phyloP scores from a whole-genome alignment of 2,113 vertebrate species.

The Epinephelus cyanopodus region DNA sequence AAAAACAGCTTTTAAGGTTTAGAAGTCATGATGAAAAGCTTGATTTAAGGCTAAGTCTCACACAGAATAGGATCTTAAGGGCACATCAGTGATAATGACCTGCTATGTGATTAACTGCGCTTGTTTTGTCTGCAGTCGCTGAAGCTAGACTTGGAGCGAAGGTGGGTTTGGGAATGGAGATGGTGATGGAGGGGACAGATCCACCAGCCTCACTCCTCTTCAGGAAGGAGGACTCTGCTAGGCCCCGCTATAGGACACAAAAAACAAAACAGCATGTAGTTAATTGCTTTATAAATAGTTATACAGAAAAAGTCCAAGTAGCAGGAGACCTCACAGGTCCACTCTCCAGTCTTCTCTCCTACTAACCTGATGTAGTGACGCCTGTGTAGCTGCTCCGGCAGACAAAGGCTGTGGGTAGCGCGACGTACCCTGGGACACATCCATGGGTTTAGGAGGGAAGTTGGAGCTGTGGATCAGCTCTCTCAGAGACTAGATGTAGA shows the following conservation, averaged over 20 bases:
- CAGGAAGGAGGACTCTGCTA: conserved; percentile 72
- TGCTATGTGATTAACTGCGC: conserved; percentile 51
- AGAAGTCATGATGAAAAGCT: not conserved
- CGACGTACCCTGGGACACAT: conserved; percentile 71
- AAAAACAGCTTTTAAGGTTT: not conserved
- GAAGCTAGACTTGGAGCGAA: conserved; percentile 54
- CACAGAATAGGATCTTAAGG: not conserved
- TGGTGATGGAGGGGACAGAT: conserved; percentile 64
- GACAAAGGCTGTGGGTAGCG: conserved; percentile 76
- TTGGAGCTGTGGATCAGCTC: conserved; percentile 77
- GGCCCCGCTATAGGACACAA: conserved; percentile 69
- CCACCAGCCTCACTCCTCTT: conserved; percentile 75
- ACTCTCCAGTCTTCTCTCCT: not conserved
- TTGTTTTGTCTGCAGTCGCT: conserved; percentile 63
- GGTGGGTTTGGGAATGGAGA: conserved; percentile 77
- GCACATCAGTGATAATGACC: conserved; percentile 26
- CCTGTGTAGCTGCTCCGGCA: conserved; percentile 62
- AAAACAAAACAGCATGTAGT: not conserved
- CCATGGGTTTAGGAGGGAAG: conserved; percentile 77
- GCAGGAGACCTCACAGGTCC: not conserved
- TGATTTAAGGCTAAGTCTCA: not conserved
- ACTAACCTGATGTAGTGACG: conserved; percentile 79
- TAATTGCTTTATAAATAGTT: no score
- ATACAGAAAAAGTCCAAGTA: not conserved
- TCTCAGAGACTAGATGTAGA: conserved; percentile 72